Evolutionary conservation across 2,113 vertebrate genomes (phyloP), one percentile per base, ranked within the genome.

Genomic region (Australoheros scitulus): DNA sequence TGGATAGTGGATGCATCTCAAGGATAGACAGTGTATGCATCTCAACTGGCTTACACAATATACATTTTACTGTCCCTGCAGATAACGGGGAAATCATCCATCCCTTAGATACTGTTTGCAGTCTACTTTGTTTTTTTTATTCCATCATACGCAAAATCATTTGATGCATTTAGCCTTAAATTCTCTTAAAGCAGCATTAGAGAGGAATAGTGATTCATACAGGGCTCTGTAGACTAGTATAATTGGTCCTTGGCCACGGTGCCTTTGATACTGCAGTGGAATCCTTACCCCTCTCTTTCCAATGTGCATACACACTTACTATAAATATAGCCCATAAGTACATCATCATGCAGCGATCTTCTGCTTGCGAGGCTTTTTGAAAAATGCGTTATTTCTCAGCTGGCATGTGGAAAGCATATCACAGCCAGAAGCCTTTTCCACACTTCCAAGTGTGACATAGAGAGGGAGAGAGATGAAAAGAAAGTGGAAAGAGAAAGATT

Each of bases 301-400:
- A 68, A 52, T 65, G 59, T 85, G 86, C 70, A 77, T 65, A 84
- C 87, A 87, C 76, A 41, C 74, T 80, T 79, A 56, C 91, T 92
- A 90, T 91, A 90, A 92, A 92, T 93, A 90, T 83, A 87, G 84
- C 60, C 82, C 81, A 84, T 77, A 86, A 91, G 81, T 79, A 87
- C 82, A 83, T 89, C 75, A 36, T 82, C 84, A 82, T 84, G 64
- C 85, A 18, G 81, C 70, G 74, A 82, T 84, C 78, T 83, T 82
- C 68, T 7, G 81, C 58, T 89, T 50, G 74, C 36, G 55, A 82
- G 77, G 84, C 81, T 86, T 92, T 85, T 68, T 50, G 41, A 60
- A 77, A 85, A 60, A 81, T 26, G 50, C 52, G 22, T 82, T 80
- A 90, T 87, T 91, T 90, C 77, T 89, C 79, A 75, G 80, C 60